Conservation (phyloP, 2,113 vertebrate genomes). For the Mirza zaza region DNA sequence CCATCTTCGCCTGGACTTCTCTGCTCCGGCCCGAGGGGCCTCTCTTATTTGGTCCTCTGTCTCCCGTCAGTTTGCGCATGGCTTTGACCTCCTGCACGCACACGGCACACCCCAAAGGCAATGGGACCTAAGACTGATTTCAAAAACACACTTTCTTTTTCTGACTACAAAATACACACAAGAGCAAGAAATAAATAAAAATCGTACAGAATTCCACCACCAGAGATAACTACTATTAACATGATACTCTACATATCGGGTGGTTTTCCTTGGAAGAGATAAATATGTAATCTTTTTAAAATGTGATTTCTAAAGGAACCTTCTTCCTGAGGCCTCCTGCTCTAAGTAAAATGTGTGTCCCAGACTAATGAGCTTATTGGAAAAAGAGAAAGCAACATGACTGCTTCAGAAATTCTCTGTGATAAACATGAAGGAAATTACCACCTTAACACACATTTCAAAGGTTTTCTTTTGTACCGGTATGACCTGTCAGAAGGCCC, state of each 20-base stretch:
- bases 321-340: not conserved
- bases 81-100: not conserved
- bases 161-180: not conserved
- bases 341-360: not conserved
- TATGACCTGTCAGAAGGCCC: slow-evolving; percentile 32
- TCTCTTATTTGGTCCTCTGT: not conserved
- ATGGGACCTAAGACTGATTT: not conserved
- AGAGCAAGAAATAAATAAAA: slow-evolving; percentile 21
- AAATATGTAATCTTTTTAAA: slow-evolving; percentile 15
- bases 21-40: not conserved
- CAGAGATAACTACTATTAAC: not conserved
- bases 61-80: accelerated
- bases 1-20: not conserved
- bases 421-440: slow-evolving; percentile 2
- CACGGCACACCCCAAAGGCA: not conserved
- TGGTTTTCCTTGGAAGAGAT: slow-evolving; percentile 7
- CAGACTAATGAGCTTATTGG: slow-evolving; percentile 34
- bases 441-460: slow-evolving; percentile 4
- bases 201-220: not conserved
- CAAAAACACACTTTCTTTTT: not conserved
- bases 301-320: not conserved
- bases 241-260: not conserved
- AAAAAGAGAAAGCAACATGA: not conserved
- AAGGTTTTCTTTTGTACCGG: slow-evolving; percentile 25
- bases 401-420: slow-evolving; percentile 31